phyloP scores from a whole-genome alignment of 1,140 invertebrate genomes.

The Atta cephalotes region DNA sequence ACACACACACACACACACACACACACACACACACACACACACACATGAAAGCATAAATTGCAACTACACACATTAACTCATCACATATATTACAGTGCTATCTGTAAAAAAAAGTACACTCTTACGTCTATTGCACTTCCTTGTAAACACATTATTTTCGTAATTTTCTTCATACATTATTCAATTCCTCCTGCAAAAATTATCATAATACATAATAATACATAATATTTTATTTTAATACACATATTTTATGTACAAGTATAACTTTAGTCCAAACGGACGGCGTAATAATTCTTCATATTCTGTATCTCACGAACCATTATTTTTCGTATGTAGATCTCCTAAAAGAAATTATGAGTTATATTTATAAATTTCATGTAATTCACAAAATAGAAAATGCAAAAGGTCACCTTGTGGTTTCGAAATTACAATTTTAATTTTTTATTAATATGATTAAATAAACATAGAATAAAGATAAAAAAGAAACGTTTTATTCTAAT shows the following conservation, averaged over 20 bases:
- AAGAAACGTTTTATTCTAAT: neutral
- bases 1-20: neutral
- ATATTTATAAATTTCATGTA: neutral
- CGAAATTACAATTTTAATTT: neutral
- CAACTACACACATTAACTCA: slow-evolving; percentile 59
- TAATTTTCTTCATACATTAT: slow-evolving; percentile 57
- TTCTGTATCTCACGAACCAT: slow-evolving; percentile 74
- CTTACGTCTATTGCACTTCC: slow-evolving; percentile 77
- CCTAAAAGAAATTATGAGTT: slow-evolving; percentile 62
- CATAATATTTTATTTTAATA: slow-evolving; percentile 58
- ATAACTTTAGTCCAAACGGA: slow-evolving; percentile 74
- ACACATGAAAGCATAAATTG: slow-evolving; percentile 44
- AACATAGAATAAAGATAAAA: neutral
- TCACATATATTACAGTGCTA: slow-evolving; percentile 71
- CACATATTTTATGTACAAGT: slow-evolving; percentile 73
- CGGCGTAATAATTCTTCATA: slow-evolving; percentile 66
- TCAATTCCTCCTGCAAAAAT: slow-evolving; percentile 73
- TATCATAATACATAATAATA: slow-evolving; percentile 80
- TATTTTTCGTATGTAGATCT: slow-evolving; percentile 72
- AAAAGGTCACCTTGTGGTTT: neutral
- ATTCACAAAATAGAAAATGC: slow-evolving; percentile 10
- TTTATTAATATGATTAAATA: neutral
- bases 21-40: too few species aligned
- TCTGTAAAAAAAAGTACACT: slow-evolving; percentile 65
- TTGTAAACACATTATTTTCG: slow-evolving; percentile 63